Percentiles rank a stretch among this genome's conserved stretches.
These are phyloP conservation scores for Euwallacea fornicatus DNA, from an alignment of 1,140 invertebrate species.

Conservation along the genomic window DNA sequence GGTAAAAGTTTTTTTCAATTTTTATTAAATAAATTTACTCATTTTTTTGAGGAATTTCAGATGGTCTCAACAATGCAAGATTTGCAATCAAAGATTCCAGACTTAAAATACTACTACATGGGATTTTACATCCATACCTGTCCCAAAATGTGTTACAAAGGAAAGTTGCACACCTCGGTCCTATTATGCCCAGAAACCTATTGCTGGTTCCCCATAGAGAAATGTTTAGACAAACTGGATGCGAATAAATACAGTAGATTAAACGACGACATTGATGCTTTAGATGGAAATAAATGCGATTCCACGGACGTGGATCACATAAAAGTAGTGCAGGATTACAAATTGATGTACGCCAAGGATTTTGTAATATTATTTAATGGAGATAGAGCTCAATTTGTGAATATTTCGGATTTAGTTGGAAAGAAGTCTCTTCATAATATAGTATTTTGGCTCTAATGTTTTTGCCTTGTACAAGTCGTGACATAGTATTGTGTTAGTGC, in stretches of 20 bases:
- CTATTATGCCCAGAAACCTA: slow-evolving; percentile 95
- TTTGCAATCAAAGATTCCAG: slow-evolving; percentile 62
- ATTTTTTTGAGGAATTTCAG: slow-evolving; percentile 68
- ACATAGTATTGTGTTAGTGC: too few relatives aligned
- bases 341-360: slow-evolving; percentile 29
- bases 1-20: slow-evolving; percentile 45
- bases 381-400: slow-evolving; percentile 5
- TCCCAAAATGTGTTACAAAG: slow-evolving; percentile 97
- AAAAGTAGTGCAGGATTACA: slow-evolving; percentile 21
- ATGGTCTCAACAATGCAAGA: slow-evolving; percentile 88
- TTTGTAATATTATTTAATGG: slow-evolving; percentile 19
- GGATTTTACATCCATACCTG: slow-evolving; percentile 98
- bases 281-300: slow-evolving; percentile 58
- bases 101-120: slow-evolving; percentile 93
- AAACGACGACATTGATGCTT: slow-evolving; percentile 57
- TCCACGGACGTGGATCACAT: slow-evolving; percentile 53
- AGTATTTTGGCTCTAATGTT: slow-evolving; percentile 24
- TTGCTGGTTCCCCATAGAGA: slow-evolving; percentile 76
- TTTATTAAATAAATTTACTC: background rate
- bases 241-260: slow-evolving; percentile 68
- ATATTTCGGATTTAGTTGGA: slow-evolving; percentile 18
- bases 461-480: background rate
- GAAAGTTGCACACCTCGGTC: slow-evolving; percentile 81
- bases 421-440: slow-evolving; percentile 16
- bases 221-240: slow-evolving; percentile 66